phyloP scores from a whole-genome alignment of 2,113 vertebrate species.

The Vidua chalybeata region DNA sequence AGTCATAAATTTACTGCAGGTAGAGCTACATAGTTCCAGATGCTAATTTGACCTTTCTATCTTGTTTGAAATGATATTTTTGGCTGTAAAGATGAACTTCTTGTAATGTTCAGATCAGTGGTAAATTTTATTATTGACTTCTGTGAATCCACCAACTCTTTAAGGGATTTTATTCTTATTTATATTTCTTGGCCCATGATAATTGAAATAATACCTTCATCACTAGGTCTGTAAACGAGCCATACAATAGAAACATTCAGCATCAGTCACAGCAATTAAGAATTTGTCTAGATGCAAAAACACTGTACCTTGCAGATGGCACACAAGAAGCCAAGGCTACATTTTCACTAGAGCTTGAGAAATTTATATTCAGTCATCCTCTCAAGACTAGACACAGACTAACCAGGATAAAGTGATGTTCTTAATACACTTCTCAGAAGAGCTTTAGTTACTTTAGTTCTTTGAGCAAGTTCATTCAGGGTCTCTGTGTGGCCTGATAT shows the following conservation, averaged over 20 bases:
- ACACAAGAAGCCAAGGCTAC: neutral
- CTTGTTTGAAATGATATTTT: neutral
- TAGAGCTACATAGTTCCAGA: neutral
- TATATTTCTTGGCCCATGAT: neutral
- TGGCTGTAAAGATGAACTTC: neutral
- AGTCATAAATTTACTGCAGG: neutral
- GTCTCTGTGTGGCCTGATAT: neutral
- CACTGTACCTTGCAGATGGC: neutral
- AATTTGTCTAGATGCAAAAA: neutral
- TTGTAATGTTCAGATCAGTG: neutral
- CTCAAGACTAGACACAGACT: neutral
- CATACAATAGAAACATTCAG: neutral
- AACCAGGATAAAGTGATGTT: slow-evolving; percentile 2
- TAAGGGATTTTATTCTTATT: neutral
- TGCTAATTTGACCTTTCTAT: slow-evolving; percentile 18
- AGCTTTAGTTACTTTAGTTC: slow-evolving; percentile 2
- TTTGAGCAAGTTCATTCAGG: neutral
- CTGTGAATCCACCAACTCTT: neutral
- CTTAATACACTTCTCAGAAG: slow-evolving; percentile 22
- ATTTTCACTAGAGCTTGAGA: neutral
- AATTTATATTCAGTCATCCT: slow-evolving; percentile 10
- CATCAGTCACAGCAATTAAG: neutral
- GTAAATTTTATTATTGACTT: neutral
- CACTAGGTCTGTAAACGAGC: neutral
- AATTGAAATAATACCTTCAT: neutral